A percentile compares a stretch with the other conserved stretches of the same genome.
Conservation (phyloP, 1,140 invertebrate genomes). For the Euwallacea similis region DNA sequence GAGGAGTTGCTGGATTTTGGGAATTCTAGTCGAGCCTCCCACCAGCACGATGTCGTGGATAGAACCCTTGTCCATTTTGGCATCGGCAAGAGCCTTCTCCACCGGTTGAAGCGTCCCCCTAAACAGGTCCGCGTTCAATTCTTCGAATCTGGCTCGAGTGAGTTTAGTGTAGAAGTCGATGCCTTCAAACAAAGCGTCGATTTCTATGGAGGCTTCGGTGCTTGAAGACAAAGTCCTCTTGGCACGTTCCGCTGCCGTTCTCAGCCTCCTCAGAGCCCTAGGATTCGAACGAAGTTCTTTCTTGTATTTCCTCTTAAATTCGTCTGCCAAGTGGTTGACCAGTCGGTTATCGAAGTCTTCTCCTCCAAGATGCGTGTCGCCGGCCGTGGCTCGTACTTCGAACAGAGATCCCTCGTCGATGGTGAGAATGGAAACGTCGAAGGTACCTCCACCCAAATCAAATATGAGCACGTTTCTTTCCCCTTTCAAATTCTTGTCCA, state of each 20-base stretch:
- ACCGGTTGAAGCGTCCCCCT: constrained; percentile 69
- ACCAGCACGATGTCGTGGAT: constrained; percentile 70
- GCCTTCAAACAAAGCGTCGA: constrained; percentile 75
- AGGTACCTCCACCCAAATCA: constrained; percentile 75
- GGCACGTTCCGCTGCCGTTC: constrained; percentile 73
- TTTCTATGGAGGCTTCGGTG: constrained; percentile 71
- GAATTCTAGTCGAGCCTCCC: constrained; percentile 73
- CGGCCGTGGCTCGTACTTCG: constrained; percentile 78
- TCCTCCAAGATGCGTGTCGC: constrained; percentile 68
- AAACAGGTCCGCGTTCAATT: constrained; percentile 83
- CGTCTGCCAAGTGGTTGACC: constrained; percentile 72
- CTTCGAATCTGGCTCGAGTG: constrained; percentile 82
- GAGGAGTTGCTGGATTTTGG: constrained; percentile 63
- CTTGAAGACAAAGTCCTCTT: constrained; percentile 69
- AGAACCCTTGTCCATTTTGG: constrained; percentile 71
- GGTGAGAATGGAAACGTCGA: constrained; percentile 84
- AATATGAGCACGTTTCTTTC: constrained; percentile 76
- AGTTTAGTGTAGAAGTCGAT: constrained; percentile 87
- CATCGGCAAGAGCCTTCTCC: constrained; percentile 72
- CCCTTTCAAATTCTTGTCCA: constrained; percentile 83
- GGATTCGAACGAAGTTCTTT: constrained; percentile 75
- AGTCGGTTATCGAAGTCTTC: constrained; percentile 87
- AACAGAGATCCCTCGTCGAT: constrained; percentile 84
- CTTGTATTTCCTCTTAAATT: constrained; percentile 85
- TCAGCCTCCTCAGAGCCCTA: constrained; percentile 73